These are phyloP conservation scores for Syndactyla subalaris DNA, from an alignment of 2,797 vertebrate species.

Conservation along the genomic window DNA sequence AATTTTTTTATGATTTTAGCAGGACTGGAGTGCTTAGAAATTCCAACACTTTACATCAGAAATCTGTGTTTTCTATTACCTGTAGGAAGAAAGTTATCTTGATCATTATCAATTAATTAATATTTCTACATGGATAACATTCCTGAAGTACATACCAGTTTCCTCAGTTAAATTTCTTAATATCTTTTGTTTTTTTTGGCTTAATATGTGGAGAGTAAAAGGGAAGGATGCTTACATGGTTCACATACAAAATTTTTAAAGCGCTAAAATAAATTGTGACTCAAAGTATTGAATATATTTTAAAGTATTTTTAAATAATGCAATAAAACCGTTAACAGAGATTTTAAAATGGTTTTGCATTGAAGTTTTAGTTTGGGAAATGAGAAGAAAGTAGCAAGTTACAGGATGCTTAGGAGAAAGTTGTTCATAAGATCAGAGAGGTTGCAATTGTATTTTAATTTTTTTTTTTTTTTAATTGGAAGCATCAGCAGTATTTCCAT, in stretches of 20 bases:
- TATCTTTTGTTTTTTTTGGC: background rate
- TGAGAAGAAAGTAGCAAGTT: background rate
- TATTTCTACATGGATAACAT: background rate
- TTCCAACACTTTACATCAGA: background rate
- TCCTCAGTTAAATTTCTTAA: background rate
- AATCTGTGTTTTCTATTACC: background rate
- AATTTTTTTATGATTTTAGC: background rate
- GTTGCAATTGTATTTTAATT: background rate
- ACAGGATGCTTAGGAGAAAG: background rate
- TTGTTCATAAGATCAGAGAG: background rate
- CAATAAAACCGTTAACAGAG: background rate
- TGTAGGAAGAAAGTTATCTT: background rate
- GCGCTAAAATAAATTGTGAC: background rate
- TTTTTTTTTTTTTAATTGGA: accelerated
- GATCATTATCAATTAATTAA: background rate
- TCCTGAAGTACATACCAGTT: background rate
- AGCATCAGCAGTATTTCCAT: background rate
- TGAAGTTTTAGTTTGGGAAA: background rate
- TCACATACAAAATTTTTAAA: background rate
- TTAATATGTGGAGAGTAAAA: background rate
- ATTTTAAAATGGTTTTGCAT: background rate
- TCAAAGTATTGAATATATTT: background rate
- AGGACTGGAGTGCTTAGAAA: background rate
- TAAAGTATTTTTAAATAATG: background rate
- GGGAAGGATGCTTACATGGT: background rate